Evolutionary conservation across 2,888 invertebrate species (phyloP), one percentile per base, ranked within the genome.

Genomic region (Argyresthia albistria): DNA sequence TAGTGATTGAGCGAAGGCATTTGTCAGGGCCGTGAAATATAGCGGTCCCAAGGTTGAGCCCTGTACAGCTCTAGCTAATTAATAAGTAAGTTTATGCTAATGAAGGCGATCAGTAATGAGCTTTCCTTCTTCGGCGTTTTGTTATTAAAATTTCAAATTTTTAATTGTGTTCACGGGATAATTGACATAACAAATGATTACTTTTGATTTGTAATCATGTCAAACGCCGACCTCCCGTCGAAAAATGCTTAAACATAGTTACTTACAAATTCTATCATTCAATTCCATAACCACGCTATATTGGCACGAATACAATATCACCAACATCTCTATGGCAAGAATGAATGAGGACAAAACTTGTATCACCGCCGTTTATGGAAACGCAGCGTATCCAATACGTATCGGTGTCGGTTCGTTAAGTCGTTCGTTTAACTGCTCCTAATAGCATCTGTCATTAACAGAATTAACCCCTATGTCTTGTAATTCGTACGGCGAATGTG

Each of bases 1-100:
- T 68, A 75, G 76, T 86, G 86, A 86, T 83, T 84, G 87, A 87
- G 70, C 73, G 84, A 72, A 70, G 76, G 73, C 87, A 87, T 87
- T 87, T 87, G 86, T 87, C 86, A 86, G 80, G 65, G 73, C 65
- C 65, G 73, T 83, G 75, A 83, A 76, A 79, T 82, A 82, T 84
- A 74, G 73, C 47, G 51, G 57, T 52, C 43, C 54, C 55, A 53
- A 52, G 54, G 53, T 74, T 68, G 68, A 64, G 76, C 70, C 71
- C 66, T 71, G 68, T 68, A 16, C 67, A 64, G 66, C 60, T 58
- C 63, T 64, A 71, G 68, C 69, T 77, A 78, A 87, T 86, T 84
- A 86, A 84, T 86, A 82, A 80, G 74, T 69, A 65, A 65, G 68
- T 67, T 45, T 73, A 82, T 79, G 75, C 67, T 80, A 81, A 83